A percentile compares a stretch with the other conserved stretches of the same genome.
phyloP scores from a whole-genome alignment of 2,797 vertebrate genomes.

The Pipistrellus pipistrellus region DNA sequence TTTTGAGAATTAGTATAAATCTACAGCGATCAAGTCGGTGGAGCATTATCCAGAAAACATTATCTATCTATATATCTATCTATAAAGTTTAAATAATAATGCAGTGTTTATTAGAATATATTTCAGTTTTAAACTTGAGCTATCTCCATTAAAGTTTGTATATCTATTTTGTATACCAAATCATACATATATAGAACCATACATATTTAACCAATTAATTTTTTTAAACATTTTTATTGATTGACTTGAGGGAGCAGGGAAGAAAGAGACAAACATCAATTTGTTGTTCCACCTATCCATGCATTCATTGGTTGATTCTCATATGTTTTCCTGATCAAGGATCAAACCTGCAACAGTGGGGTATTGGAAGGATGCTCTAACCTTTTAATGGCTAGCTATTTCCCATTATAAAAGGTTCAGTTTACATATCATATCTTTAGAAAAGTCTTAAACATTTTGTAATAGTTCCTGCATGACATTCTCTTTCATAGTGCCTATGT shows the following conservation, averaged over 20 bases:
- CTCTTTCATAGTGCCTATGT: background rate
- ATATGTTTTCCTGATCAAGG: background rate
- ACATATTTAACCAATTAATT: background rate
- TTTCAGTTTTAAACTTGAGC: no score
- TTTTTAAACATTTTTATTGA: background rate
- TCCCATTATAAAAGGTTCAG: conserved; percentile 26
- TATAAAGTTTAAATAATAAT: no score
- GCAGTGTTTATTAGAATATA: no score
- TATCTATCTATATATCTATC: no score
- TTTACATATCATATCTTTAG: background rate
- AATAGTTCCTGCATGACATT: background rate
- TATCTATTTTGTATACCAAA: no score
- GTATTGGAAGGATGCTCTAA: background rate
- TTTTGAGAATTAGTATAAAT: conserved; percentile 10
- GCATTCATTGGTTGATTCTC: background rate
- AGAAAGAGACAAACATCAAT: background rate
- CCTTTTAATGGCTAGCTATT: background rate
- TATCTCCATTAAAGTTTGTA: no score
- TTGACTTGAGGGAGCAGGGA: background rate
- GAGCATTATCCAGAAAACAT: background rate
- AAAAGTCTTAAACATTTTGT: background rate
- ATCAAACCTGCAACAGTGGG: background rate
- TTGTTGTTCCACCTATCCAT: background rate
- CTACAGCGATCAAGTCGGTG: background rate
- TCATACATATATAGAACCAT: background rate